Percentiles rank a stretch among this genome's conserved stretches.
Evolutionary conservation across 2,888 invertebrate genomes (phyloP).

Genomic region (Gibbula magus): DNA sequence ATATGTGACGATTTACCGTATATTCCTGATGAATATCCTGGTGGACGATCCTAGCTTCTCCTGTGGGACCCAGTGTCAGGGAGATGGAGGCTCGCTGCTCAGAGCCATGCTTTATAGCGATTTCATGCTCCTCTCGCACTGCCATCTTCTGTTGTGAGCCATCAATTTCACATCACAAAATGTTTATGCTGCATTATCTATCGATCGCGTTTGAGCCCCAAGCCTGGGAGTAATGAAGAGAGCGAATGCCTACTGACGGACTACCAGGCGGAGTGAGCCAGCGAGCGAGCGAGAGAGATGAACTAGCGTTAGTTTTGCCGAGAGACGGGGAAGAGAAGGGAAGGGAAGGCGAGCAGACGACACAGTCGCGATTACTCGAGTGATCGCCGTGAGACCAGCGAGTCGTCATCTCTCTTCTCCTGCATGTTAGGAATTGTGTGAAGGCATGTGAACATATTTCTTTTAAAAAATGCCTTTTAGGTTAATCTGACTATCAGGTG

Average conservation of each 20-base stretch:
- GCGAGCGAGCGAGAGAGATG: slow-evolving; percentile 6
- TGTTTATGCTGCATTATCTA: slow-evolving; percentile 30
- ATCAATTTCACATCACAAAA: slow-evolving; percentile 30
- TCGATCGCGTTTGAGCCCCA: slow-evolving; percentile 11
- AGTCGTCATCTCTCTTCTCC: neutral
- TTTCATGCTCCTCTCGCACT: slow-evolving; percentile 17
- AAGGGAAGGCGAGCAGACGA: neutral
- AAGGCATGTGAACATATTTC: slow-evolving; percentile 3
- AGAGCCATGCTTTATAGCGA: slow-evolving; percentile 24
- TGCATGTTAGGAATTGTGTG: neutral
- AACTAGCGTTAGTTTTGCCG: neutral
- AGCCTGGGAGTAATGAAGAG: slow-evolving; percentile 4
- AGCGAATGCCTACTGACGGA: neutral
- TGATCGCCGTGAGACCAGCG: neutral
- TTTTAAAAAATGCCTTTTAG: neutral
- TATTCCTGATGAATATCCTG: neutral
- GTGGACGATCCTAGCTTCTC: neutral
- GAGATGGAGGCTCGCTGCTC: neutral
- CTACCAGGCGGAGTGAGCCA: neutral
- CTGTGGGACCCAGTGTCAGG: slow-evolving; percentile 18
- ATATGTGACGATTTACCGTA: slow-evolving; percentile 18
- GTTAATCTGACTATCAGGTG: neutral
- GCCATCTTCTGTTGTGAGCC: slow-evolving; percentile 22
- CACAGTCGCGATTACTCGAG: neutral
- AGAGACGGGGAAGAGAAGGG: no score